These are phyloP conservation scores for Camelus dromedarius DNA, from an alignment of 2,113 vertebrate species.

Conservation along the genomic window DNA sequence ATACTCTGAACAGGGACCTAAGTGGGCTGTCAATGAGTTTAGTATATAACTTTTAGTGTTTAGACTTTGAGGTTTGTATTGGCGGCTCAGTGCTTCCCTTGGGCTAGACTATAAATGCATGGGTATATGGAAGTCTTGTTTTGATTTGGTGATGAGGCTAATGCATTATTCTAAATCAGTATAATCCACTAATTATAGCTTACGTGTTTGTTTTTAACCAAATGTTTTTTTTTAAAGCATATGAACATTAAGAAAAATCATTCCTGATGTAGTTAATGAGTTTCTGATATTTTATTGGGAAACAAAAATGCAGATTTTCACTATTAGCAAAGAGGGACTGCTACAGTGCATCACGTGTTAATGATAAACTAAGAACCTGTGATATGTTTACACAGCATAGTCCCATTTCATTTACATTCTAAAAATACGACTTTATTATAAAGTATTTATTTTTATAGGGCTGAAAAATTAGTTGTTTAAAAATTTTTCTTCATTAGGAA, in stretches of 20 bases:
- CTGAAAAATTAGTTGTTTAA: constrained; percentile 21
- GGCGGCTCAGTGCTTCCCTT: not conserved
- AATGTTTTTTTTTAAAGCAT: not conserved
- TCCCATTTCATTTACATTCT: constrained; percentile 41
- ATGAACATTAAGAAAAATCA: not conserved
- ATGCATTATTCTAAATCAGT: constrained; percentile 54
- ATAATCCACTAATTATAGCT: not conserved
- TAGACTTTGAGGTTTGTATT: constrained; percentile 32
- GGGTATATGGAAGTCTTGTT: constrained; percentile 19
- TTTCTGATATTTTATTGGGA: constrained; percentile 25
- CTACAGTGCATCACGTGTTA: not conserved
- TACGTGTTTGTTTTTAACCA: constrained; percentile 44
- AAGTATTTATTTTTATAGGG: constrained; percentile 40
- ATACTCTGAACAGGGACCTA: not conserved
- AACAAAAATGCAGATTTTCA: constrained; percentile 35
- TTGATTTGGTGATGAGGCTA: constrained; percentile 38
- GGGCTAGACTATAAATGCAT: not conserved
- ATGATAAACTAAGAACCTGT: not conserved
- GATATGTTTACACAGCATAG: constrained; percentile 8
- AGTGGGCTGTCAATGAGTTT: not conserved
- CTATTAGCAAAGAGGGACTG: not conserved
- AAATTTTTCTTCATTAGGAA: constrained; percentile 34
- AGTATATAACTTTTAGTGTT: not conserved
- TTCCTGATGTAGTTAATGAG: constrained; percentile 33
- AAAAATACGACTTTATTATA: not conserved